phyloP scores from a whole-genome alignment of 2,888 invertebrate genomes.

The Ormyrus nitidulus region DNA sequence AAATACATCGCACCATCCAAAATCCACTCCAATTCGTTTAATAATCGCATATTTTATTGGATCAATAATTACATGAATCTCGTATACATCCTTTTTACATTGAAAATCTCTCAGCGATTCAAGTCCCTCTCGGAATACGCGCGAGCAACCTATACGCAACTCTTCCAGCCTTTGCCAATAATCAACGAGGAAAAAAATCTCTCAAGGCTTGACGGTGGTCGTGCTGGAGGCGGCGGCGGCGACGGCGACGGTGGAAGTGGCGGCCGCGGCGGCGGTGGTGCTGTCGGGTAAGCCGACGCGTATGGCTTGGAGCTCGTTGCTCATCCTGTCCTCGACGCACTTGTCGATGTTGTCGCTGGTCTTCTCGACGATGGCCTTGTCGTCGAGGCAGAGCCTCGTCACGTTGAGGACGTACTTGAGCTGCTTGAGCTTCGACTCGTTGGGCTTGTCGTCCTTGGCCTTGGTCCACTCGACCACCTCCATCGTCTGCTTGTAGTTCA shows the following conservation, averaged over 20 bases:
- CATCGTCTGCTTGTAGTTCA: conserved; percentile 43
- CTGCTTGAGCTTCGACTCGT: conserved; percentile 41
- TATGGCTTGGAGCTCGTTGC: conserved; percentile 7
- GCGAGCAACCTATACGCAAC: no score
- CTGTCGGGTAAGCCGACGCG: no score
- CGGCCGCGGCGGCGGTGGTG: no score
- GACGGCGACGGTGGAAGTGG: no score
- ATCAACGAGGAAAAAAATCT: no score
- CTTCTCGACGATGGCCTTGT: conserved; percentile 33
- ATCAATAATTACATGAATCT: conserved; percentile 16
- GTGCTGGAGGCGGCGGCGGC: no score
- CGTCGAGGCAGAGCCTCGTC: conserved; percentile 48
- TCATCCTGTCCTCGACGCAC: conserved; percentile 51
- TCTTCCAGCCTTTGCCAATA: no score
- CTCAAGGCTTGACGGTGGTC: no score
- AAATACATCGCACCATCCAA: no score
- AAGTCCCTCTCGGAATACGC: no score
- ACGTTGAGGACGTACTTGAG: conserved; percentile 44
- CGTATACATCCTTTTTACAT: no score
- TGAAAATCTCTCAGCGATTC: no score
- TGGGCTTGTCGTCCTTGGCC: conserved; percentile 45
- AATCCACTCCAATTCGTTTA: not conserved
- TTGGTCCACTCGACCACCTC: conserved; percentile 47
- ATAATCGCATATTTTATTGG: conserved; percentile 18
- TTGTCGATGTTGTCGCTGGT: conserved; percentile 38